Percentiles rank a stretch among this genome's conserved stretches.
phyloP scores from a whole-genome alignment of 2,113 vertebrate species.

The Erythrocercus mccallii region DNA sequence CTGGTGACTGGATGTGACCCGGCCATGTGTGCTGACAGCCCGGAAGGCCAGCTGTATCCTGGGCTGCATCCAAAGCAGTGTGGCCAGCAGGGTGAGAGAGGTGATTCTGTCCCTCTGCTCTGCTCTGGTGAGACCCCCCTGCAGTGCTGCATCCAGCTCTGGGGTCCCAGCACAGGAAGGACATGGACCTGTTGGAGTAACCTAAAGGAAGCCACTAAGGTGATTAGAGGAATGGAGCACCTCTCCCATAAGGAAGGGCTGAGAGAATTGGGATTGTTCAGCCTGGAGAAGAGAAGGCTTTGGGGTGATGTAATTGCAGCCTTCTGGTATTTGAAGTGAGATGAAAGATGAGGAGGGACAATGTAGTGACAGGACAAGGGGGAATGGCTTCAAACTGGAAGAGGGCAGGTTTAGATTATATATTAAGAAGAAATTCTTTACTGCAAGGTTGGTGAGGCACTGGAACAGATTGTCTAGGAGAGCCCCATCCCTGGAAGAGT shows the following conservation, averaged over 20 bases:
- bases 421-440: not conserved
- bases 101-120: not conserved
- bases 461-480: not conserved
- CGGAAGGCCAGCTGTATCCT: fast-evolving
- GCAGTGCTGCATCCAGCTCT: not conserved
- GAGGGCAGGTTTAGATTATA: not conserved
- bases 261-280: not conserved
- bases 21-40: not conserved
- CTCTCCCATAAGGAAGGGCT: not conserved
- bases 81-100: not conserved
- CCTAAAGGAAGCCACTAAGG: not conserved
- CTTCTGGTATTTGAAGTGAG: not conserved
- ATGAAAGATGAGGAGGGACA: not conserved
- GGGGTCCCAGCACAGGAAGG: no score
- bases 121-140: not conserved
- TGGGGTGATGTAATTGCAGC: fast-evolving
- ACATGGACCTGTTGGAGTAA: not conserved
- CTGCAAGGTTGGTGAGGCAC: not conserved
- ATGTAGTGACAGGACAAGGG: not conserved
- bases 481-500: not conserved
- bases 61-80: not conserved
- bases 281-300: not conserved
- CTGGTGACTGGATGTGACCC: fast-evolving
- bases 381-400: not conserved
- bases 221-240: not conserved